These are phyloP conservation scores for Pantherophis guttatus DNA, from an alignment of 2,113 vertebrate species.

Conservation along the genomic window DNA sequence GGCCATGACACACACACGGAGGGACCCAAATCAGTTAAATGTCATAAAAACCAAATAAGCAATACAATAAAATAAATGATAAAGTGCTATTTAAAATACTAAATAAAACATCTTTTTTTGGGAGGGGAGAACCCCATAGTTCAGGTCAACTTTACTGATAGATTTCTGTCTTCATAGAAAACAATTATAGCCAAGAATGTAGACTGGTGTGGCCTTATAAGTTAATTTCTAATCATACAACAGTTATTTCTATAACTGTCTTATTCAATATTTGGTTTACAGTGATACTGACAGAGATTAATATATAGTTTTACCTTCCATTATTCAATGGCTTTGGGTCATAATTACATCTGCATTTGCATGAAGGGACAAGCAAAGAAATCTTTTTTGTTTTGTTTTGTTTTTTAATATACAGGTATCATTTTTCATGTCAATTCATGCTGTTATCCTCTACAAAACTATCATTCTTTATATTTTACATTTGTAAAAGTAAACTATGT, in stretches of 20 bases:
- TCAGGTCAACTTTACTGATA: neutral
- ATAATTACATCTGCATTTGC: conserved; percentile 21
- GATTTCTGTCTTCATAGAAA: neutral
- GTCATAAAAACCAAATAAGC: neutral
- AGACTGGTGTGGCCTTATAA: neutral
- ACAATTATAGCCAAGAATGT: neutral
- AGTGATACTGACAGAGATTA: neutral
- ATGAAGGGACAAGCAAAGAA: neutral
- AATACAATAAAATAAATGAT: neutral
- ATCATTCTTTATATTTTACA: conserved; percentile 1
- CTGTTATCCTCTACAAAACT: neutral
- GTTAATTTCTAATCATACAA: neutral
- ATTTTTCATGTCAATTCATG: conserved; percentile 12
- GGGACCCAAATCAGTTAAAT: too few species aligned
- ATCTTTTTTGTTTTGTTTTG: neutral
- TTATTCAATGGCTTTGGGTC: conserved; percentile 8
- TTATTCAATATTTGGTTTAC: neutral
- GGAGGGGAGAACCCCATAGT: neutral
- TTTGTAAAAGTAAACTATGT: neutral
- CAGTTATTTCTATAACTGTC: neutral
- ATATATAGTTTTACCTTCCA: neutral
- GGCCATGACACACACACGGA: too few species aligned
- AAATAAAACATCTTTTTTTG: neutral
- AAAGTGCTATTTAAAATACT: neutral
- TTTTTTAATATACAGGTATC: neutral